Percentiles rank a stretch among this genome's conserved stretches.
Evolutionary conservation across 1,140 invertebrate genomes (phyloP).

Genomic region (Brachionus paranguensis): DNA sequence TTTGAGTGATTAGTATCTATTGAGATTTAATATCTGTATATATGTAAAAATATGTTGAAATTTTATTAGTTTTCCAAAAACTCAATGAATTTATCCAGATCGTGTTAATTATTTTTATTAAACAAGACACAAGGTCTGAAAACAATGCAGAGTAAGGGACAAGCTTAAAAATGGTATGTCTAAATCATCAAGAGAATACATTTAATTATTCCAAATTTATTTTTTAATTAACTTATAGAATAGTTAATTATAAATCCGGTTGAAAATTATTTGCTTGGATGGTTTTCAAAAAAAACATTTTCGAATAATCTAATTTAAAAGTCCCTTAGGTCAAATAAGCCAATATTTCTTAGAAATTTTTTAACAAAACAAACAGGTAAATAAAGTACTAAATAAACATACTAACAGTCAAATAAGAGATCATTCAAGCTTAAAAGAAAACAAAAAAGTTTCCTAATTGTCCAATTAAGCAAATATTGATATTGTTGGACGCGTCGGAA

Average conservation of each 20-base stretch:
- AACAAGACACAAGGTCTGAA: background rate
- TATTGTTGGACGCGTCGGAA: background rate
- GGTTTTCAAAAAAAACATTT: background rate
- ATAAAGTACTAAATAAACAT: conserved; percentile 22
- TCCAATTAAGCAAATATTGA: background rate
- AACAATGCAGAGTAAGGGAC: background rate
- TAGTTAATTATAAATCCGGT: background rate
- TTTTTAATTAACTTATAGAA: conserved; percentile 1
- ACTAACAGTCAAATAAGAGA: background rate
- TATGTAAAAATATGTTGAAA: background rate
- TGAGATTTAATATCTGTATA: background rate
- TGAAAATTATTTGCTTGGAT: background rate
- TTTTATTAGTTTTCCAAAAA: background rate
- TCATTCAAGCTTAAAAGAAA: conserved; percentile 10
- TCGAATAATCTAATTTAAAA: background rate
- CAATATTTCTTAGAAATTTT: background rate
- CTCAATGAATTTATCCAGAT: background rate
- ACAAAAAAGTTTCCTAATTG: background rate
- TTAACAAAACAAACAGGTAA: conserved; percentile 24
- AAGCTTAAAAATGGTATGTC: background rate
- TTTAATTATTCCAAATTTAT: background rate
- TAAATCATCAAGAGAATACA: background rate
- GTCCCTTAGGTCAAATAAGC: conserved; percentile 6
- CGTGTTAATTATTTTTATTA: background rate
- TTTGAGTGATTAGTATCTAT: background rate